Evolutionary conservation across 2,113 vertebrate species (phyloP).

Genomic region (Nycticorax nycticorax): DNA sequence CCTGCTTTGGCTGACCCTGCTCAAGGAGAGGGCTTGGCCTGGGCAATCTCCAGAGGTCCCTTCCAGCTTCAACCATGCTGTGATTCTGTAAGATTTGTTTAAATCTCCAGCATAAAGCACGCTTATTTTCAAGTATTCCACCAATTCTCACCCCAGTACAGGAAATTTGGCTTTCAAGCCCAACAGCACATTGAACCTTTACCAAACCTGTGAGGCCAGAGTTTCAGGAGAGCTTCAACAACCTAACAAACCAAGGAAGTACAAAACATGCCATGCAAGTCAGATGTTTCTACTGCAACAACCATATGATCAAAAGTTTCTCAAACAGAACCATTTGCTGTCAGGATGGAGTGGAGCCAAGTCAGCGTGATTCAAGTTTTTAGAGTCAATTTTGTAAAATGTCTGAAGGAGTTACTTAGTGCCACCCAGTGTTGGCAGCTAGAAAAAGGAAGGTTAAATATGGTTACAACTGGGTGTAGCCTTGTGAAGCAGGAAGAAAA

Average conservation of each 20-base stretch:
- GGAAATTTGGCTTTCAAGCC: not conserved
- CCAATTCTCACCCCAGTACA: not conserved
- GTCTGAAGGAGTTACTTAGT: slow-evolving; percentile 59
- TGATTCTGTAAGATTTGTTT: not conserved
- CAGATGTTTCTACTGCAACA: slow-evolving; percentile 30
- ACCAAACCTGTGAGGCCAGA: not conserved
- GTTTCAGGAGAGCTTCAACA: not conserved
- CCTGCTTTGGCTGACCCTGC: not conserved
- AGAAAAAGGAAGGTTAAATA: slow-evolving; percentile 54
- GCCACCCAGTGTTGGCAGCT: slow-evolving; percentile 67
- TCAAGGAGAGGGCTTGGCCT: not conserved
- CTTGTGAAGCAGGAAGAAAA: not conserved
- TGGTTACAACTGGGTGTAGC: not conserved
- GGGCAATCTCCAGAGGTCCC: not conserved
- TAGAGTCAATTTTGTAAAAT: slow-evolving; percentile 5
- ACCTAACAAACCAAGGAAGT: not conserved
- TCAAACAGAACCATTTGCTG: slow-evolving; percentile 25
- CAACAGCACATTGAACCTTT: not conserved
- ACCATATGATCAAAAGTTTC: not conserved
- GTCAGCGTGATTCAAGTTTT: not conserved
- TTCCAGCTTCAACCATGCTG: not conserved
- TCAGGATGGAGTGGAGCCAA: slow-evolving; percentile 5
- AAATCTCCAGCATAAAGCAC: not conserved
- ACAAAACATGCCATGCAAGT: not conserved
- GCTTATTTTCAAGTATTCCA: not conserved